phyloP scores from a whole-genome alignment of 2,888 invertebrate species.

The Diarsia rubi region DNA sequence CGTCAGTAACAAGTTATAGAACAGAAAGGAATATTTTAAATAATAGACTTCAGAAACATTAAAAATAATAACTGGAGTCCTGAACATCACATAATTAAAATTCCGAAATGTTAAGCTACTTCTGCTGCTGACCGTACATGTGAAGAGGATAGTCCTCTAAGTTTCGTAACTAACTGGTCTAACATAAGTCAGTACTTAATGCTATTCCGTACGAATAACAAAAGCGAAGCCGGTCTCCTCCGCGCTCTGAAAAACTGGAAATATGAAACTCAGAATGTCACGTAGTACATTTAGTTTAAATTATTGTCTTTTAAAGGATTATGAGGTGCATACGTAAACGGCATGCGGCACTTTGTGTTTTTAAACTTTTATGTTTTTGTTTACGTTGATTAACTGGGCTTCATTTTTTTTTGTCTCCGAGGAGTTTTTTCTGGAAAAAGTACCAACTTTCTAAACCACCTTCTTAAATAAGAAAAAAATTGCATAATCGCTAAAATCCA shows the following conservation, averaged over 20 bases:
- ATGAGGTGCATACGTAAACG: background rate
- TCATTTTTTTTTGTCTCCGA: too few relatives aligned
- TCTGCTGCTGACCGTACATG: background rate
- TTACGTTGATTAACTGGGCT: background rate
- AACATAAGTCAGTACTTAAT: conserved; percentile 4
- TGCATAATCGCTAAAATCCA: too few relatives aligned
- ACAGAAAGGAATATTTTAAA: too few relatives aligned
- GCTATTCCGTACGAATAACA: conserved; percentile 10
- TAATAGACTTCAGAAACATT: too few relatives aligned
- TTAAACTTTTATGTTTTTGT: background rate
- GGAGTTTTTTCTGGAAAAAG: too few relatives aligned
- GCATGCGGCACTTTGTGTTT: background rate
- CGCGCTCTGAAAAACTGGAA: conserved; percentile 11
- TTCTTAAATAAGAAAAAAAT: too few relatives aligned
- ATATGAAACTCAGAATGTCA: conserved; percentile 20
- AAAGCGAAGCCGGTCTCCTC: background rate
- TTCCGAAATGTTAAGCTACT: too few relatives aligned
- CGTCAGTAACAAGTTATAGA: too few relatives aligned
- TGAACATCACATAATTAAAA: too few relatives aligned
- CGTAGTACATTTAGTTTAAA: conserved; percentile 10
- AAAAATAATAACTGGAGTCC: too few relatives aligned
- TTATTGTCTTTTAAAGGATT: background rate
- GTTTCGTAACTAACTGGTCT: conserved; percentile 1
- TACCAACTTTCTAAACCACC: too few relatives aligned
- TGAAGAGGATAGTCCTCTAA: background rate